Evolutionary conservation across 2,113 vertebrate genomes (phyloP), one percentile per base, ranked within the genome.

Genomic region (Hyaena hyaena): DNA sequence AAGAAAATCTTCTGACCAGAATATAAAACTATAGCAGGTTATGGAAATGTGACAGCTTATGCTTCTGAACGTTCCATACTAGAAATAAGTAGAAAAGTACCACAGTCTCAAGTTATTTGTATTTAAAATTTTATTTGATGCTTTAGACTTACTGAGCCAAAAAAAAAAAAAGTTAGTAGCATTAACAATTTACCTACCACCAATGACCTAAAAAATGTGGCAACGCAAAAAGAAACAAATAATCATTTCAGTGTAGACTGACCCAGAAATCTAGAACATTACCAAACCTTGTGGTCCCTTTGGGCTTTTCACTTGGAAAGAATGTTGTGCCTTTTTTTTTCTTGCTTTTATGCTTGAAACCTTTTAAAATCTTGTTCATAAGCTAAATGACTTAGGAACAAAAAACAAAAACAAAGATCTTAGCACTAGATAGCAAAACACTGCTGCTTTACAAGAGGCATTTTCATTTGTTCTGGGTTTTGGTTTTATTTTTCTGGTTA

Each of bases 181-280:
- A 79, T 80, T 83, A 85, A 89, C 31, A 92, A 28, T 8, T 93
- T 69, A 2, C 31, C 50, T 58, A 45, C 31, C 24, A 63, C 28
- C 73, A 81, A 89, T 97, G 79, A 91, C 86, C 83, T 97, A 58
- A 88, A 97, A 84, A 65, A 66, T 88, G 82, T 71, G 85, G 11
- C 68, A 66, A 73, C 50, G 82, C 39, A 28, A 83, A 93, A 96
- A 80, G 69, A 95, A 96, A 95, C 82, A 77, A 93, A 92, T 89
- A 87, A 95, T 93, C 19, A 66, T 91, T 88, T 95, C 79, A 93
- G 48, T 65, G 35, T 88, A 90, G 84, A 89, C 45, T n/a, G 10
- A 63, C 82, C 58, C 63, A 87, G 95, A 97, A 96, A 97, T 97
- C 79, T 96, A 94, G 95, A 95, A 26, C 71, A 94, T 87, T 82